A percentile compares a stretch with the other conserved stretches of the same genome.
Evolutionary conservation across 2,888 invertebrate genomes (phyloP).

Genomic region (Orchestes rusci): DNA sequence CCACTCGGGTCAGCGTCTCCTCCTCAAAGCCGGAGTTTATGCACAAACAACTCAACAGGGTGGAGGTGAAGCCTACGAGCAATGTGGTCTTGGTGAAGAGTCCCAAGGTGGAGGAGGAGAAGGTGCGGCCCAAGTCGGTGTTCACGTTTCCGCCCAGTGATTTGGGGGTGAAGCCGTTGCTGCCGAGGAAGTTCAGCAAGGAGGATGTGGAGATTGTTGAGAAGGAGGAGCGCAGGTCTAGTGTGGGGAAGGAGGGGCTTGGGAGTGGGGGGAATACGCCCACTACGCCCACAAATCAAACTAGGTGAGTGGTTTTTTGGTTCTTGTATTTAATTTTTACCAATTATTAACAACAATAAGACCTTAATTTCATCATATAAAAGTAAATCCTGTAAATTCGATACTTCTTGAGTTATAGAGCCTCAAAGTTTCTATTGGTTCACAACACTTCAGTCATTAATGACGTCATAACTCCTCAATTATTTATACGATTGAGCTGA

Average conservation of each 20-base stretch:
- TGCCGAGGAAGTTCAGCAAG: slow-evolving; percentile 34
- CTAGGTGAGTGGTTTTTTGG: slow-evolving; percentile 14
- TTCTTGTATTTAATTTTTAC: too few relatives aligned
- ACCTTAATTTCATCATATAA: too few relatives aligned
- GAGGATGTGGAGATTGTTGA: slow-evolving; percentile 43
- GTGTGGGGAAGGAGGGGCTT: too few relatives aligned
- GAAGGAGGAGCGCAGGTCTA: too few relatives aligned
- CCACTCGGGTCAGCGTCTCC: slow-evolving; percentile 16
- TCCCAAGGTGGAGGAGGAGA: slow-evolving; percentile 26
- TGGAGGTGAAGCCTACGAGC: slow-evolving; percentile 55
- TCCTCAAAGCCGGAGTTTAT: slow-evolving; percentile 52
- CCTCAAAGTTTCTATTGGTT: too few relatives aligned
- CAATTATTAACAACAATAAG: too few relatives aligned
- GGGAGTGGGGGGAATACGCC: too few relatives aligned
- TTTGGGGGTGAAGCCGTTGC: slow-evolving; percentile 21
- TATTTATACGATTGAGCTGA: too few relatives aligned
- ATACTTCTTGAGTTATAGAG: too few relatives aligned
- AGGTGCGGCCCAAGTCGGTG: slow-evolving; percentile 15
- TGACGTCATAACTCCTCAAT: too few relatives aligned
- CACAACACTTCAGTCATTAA: too few relatives aligned
- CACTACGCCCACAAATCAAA: slow-evolving; percentile 23
- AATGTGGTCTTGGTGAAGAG: slow-evolving; percentile 57
- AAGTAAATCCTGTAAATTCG: too few relatives aligned
- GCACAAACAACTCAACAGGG: slow-evolving; percentile 63
- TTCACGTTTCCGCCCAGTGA: slow-evolving; percentile 26